These are phyloP conservation scores for Amia ocellicauda DNA, from an alignment of 2,113 vertebrate species.

Conservation along the genomic window DNA sequence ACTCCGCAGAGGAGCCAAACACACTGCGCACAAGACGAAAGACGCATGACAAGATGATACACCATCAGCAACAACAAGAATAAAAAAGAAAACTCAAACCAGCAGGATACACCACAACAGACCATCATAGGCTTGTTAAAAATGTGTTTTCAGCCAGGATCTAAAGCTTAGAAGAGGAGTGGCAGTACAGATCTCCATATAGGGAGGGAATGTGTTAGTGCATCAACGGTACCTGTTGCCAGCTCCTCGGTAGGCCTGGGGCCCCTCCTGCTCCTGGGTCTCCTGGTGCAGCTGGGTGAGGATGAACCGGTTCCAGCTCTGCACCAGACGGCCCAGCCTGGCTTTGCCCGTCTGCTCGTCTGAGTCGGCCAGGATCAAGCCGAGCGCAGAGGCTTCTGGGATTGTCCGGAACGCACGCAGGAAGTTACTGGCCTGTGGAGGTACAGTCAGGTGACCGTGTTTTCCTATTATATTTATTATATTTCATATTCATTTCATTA, in stretches of 20 bases:
- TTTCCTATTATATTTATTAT: too few species aligned
- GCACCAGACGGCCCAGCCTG: constrained; percentile 85
- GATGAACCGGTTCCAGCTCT: constrained; percentile 98
- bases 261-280: constrained; percentile 92
- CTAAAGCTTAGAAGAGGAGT: too few species aligned
- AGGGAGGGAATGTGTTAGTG: neutral
- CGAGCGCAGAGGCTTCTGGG: constrained; percentile 90
- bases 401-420: constrained; percentile 95
- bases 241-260: constrained; percentile 87
- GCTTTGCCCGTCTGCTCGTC: constrained; percentile 94
- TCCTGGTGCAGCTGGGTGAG: constrained; percentile 97
- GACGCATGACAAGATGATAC: too few species aligned
- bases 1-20: constrained; percentile 83
- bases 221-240: constrained; percentile 71
- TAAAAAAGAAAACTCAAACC: too few species aligned
- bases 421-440: constrained; percentile 88
- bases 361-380: constrained; percentile 91
- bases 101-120: too few species aligned
- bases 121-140: too few species aligned
- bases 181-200: neutral
- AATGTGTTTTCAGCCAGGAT: too few species aligned
- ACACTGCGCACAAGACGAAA: constrained; percentile 51
- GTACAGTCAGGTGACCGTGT: too few species aligned
- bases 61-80: too few species aligned
- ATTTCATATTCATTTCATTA: too few species aligned